Percentiles rank a stretch among this genome's conserved stretches.
These are phyloP conservation scores for Rhynchophorus ferrugineus DNA, from an alignment of 1,140 invertebrate genomes.

Conservation along the genomic window DNA sequence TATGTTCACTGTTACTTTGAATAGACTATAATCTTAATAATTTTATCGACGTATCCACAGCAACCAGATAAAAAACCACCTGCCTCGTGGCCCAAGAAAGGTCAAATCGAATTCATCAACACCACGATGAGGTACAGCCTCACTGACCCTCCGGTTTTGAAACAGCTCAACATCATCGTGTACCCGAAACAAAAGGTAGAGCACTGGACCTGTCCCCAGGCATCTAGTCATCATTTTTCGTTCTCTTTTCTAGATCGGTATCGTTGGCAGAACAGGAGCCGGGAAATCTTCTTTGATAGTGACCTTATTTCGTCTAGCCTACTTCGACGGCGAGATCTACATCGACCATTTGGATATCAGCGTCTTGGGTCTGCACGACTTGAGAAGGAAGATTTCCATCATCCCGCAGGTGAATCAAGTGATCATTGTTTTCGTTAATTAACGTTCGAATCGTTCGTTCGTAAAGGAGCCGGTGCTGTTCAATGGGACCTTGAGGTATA, in stretches of 20 bases:
- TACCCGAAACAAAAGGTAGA: slow-evolving; percentile 46
- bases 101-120: slow-evolving; percentile 53
- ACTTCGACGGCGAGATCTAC: slow-evolving; percentile 51
- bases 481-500: slow-evolving; percentile 67
- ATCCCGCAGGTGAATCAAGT: slow-evolving; percentile 63
- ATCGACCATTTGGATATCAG: slow-evolving; percentile 55
- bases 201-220: too few relatives aligned
- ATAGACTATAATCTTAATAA: too few relatives aligned
- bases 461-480: slow-evolving; percentile 69
- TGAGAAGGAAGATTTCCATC: slow-evolving; percentile 65
- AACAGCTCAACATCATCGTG: slow-evolving; percentile 47
- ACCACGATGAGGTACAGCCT: slow-evolving; percentile 48
- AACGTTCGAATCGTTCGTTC: background rate
- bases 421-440: background rate
- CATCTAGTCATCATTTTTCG: too few relatives aligned
- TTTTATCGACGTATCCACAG: too few relatives aligned
- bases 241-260: slow-evolving; percentile 59
- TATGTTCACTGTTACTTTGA: too few relatives aligned
- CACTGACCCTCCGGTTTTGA: slow-evolving; percentile 44
- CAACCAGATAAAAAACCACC: slow-evolving; percentile 54
- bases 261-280: slow-evolving; percentile 83
- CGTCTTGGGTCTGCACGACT: slow-evolving; percentile 50
- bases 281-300: slow-evolving; percentile 86
- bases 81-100: slow-evolving; percentile 56
- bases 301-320: slow-evolving; percentile 69